Conservation (phyloP, 2,797 vertebrate genomes). For the Hyperoplus lanceolatus region DNA sequence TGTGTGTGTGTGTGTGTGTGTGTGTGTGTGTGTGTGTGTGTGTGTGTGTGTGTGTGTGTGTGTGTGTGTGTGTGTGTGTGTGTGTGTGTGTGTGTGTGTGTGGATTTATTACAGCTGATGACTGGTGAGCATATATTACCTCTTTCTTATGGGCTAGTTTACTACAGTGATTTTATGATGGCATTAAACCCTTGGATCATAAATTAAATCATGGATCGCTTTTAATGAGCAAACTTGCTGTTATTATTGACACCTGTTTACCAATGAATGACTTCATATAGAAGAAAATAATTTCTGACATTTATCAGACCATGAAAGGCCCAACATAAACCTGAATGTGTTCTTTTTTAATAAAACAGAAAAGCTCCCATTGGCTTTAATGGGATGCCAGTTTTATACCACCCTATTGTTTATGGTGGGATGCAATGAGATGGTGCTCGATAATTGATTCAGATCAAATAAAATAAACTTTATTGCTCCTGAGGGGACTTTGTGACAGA, state of each 20-base stretch:
- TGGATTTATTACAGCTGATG: conserved; percentile 16
- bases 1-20: not conserved
- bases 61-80: not conserved
- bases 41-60: not conserved
- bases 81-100: not conserved
- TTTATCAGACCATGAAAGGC: not conserved
- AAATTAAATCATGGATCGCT: not conserved
- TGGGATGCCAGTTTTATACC: not conserved
- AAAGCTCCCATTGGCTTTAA: not conserved
- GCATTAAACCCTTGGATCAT: conserved; percentile 9
- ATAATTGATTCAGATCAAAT: conserved; percentile 1
- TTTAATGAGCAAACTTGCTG: not conserved
- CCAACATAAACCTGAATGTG: not conserved
- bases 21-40: not conserved
- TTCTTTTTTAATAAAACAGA: not conserved
- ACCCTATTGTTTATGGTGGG: not conserved
- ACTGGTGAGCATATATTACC: conserved; percentile 21
- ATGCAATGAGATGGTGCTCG: not conserved
- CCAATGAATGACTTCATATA: not conserved
- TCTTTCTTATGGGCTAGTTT: not conserved
- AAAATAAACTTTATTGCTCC: not conserved
- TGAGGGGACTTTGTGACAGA: not conserved
- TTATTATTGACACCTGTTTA: not conserved
- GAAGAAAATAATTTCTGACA: not conserved
- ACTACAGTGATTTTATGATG: conserved; percentile 5